Percentiles rank a stretch among this genome's conserved stretches.
phyloP scores from a whole-genome alignment of 2,888 invertebrate species.

The Heteromurus nitidus region DNA sequence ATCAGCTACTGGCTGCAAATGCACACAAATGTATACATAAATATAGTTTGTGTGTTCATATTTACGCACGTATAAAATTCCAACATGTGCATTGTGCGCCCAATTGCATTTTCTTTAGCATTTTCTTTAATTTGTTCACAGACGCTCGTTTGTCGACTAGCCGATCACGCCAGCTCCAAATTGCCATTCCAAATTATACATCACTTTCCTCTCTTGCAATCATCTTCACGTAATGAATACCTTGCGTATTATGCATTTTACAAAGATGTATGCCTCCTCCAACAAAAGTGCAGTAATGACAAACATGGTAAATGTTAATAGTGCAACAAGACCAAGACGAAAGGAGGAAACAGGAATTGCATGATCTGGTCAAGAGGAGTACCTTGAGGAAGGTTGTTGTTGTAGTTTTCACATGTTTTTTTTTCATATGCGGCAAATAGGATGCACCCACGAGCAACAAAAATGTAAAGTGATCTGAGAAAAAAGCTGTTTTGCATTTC shows the following conservation, averaged over 20 bases:
- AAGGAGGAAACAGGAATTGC: constrained; percentile 54
- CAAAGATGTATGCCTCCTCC: constrained; percentile 1
- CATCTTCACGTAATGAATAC: constrained; percentile 41
- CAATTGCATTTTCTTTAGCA: not conserved
- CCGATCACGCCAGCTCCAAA: constrained; percentile 44
- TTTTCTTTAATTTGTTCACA: constrained; percentile 23
- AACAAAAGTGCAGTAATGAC: constrained; percentile 29
- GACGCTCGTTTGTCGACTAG: not conserved
- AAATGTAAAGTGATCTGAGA: not conserved
- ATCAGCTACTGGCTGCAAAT: too few species aligned
- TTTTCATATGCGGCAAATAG: too few species aligned
- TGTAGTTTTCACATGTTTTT: constrained; percentile 50
- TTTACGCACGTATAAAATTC: too few species aligned
- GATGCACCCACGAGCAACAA: constrained; percentile 30
- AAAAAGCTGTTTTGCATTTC: too few species aligned
- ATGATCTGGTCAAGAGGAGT: constrained; percentile 42
- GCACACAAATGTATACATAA: too few species aligned
- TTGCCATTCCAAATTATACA: constrained; percentile 46
- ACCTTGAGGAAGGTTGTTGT: constrained; percentile 63
- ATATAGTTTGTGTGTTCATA: too few species aligned
- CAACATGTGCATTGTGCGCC: too few species aligned
- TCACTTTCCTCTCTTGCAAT: constrained; percentile 12
- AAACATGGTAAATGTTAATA: constrained; percentile 34
- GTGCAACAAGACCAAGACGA: constrained; percentile 25
- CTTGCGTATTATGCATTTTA: too few species aligned